phyloP scores from a whole-genome alignment of 2,113 vertebrate species.

The Silurus meridionalis region DNA sequence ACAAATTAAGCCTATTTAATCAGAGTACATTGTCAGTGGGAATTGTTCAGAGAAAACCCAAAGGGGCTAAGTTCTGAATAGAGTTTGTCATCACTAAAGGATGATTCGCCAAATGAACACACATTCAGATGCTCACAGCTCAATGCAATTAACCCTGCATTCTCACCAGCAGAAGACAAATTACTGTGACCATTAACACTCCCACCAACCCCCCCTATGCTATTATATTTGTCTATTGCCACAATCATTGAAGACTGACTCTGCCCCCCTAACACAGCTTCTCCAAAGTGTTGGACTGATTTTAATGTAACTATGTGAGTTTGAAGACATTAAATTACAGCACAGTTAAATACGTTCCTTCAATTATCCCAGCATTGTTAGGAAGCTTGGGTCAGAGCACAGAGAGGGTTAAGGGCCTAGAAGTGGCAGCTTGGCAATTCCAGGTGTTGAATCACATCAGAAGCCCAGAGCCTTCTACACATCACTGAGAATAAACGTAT shows the following conservation, averaged over 20 bases:
- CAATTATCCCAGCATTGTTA: too few species aligned
- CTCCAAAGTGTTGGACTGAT: neutral
- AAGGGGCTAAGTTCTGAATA: constrained; percentile 10
- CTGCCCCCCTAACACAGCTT: neutral
- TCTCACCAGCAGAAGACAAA: constrained; percentile 3
- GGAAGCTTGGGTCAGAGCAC: too few species aligned
- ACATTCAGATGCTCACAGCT: constrained; percentile 2
- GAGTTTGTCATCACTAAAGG: neutral
- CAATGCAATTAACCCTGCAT: constrained; percentile 9
- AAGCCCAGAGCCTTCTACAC: neutral
- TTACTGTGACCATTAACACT: neutral
- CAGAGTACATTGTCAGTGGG: constrained; percentile 1
- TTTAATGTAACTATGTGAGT: neutral
- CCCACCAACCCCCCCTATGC: too few species aligned
- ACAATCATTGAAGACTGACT: neutral
- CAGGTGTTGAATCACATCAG: too few species aligned
- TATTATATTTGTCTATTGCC: neutral
- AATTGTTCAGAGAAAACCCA: constrained; percentile 17
- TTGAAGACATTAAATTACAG: too few species aligned
- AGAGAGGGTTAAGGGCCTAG: too few species aligned
- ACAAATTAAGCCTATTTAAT: constrained; percentile 13
- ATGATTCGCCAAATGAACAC: neutral
- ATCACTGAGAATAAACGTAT: too few species aligned
- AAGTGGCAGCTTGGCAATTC: too few species aligned
- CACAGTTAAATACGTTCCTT: too few species aligned